Base-by-base conservation (phyloP, 2,113 vertebrate species). In the Maccullochella peelii region DNA sequence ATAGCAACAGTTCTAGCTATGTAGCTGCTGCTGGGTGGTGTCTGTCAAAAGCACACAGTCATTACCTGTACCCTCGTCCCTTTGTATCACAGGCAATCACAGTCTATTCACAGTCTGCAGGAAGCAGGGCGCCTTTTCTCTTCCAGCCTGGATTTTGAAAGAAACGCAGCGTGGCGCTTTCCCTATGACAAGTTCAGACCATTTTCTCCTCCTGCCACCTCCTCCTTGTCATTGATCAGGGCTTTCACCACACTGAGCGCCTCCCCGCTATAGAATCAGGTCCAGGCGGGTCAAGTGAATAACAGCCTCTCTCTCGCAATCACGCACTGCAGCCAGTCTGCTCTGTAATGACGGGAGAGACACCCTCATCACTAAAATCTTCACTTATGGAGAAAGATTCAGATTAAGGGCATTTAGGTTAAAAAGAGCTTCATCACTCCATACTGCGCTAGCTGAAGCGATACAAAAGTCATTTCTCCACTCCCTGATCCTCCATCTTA, bases 51-150 rank as follows among this genome's bases (percentile, higher is more conserved):
- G 54, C 86, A 67, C 75, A 86, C 86, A 83, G 84, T 88, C 84
- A 92, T 93, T 93, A 91, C 90, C 91, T 92, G 90, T 52, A 68
- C 77, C 89, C 73, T 71, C 44, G 44, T 79, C 75, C 74, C 72
- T 93, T 92, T 92, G 85, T 92, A 65, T 83, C 55, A 15, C 85
- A 40, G 79, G 85, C 87, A 93, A 93, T 94, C 93, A 93, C 71
- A 38, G 72, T 70, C 92, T 87, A 89, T 94, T 94, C 91, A 92
- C 86, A 55, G 81, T 27, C 83, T 36, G 69, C 86, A 78, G 74
- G 68, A 73, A 70, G 83, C 74, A 49, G 62, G 33, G 49, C 4
- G 74, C 71, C 77, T 69, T 86, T 85, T 85, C 83, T 83, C 77
- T 82, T 82, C 61, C 80, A 44, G 84, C 1, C 80, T 57, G 54